Conservation (phyloP, 2,797 vertebrate genomes). For the Chloroceryle inda region DNA sequence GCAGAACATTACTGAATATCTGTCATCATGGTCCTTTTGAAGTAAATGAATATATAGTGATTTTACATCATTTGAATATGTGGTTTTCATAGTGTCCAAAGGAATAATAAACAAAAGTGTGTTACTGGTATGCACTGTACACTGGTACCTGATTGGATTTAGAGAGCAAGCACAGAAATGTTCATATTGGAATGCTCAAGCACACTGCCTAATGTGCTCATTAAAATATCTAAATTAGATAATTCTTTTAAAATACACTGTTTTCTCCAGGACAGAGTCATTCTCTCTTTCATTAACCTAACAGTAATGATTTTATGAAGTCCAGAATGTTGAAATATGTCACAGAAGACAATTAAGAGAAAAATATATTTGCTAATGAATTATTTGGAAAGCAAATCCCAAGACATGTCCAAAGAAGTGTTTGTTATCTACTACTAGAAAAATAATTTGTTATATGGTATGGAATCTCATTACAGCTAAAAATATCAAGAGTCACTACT, state of each 20-base stretch:
- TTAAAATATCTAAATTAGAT: constrained; percentile 38
- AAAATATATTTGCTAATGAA: not conserved
- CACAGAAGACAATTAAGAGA: not conserved
- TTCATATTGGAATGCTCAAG: not conserved
- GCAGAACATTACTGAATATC: not conserved
- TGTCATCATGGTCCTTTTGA: not conserved
- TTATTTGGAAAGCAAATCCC: not conserved
- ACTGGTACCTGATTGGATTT: not conserved
- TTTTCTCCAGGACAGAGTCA: not conserved
- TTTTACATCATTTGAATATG: not conserved
- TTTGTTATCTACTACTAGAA: not conserved
- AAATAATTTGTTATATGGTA: not conserved
- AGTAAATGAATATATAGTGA: not conserved
- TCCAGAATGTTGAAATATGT: not conserved
- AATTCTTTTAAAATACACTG: not conserved
- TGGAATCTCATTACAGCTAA: not conserved
- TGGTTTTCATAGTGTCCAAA: not conserved
- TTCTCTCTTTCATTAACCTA: not conserved
- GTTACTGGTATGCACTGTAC: not conserved
- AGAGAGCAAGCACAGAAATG: not conserved
- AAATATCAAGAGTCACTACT: not conserved
- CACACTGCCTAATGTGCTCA: not conserved
- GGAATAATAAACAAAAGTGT: not conserved
- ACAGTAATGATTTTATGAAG: not conserved
- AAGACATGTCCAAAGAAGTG: not conserved